A percentile compares a stretch with the other conserved stretches of the same genome.
These are phyloP conservation scores for Acanthaster planci DNA, from an alignment of 35 echinoderm and acorn worm genomes.

Conservation along the genomic window DNA sequence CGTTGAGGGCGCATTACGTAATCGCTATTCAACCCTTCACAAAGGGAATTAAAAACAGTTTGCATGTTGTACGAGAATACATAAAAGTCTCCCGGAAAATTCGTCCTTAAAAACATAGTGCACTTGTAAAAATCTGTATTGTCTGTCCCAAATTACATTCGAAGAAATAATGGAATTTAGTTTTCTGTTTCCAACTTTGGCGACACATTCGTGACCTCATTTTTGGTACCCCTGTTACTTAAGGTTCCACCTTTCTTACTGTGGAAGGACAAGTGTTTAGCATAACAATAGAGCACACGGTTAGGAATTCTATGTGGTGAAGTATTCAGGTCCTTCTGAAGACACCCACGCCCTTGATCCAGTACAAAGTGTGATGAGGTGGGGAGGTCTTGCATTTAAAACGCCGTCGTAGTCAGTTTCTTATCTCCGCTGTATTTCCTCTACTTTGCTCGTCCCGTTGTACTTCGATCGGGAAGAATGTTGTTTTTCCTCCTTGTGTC, in stretches of 20 bases:
- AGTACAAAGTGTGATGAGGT: not conserved
- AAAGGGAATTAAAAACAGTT: not conserved
- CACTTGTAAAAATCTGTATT: too few relatives aligned
- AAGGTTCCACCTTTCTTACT: not conserved
- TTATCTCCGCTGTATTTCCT: not conserved
- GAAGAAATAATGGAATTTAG: too few relatives aligned
- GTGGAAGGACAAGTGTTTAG: not conserved
- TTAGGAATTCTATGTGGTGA: not conserved
- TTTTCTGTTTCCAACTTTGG: too few relatives aligned
- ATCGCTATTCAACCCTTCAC: not conserved
- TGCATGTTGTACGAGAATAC: too few relatives aligned
- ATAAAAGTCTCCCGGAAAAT: too few relatives aligned
- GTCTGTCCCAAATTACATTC: too few relatives aligned
- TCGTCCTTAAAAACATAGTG: too few relatives aligned
- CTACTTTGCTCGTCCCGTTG: not conserved
- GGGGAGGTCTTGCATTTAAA: not conserved
- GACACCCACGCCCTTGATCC: constrained; percentile 4
- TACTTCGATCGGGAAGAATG: not conserved
- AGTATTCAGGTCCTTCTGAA: constrained; percentile 11
- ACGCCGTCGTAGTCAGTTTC: not conserved
- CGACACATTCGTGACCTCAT: not conserved
- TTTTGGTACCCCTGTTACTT: not conserved
- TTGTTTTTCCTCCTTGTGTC: not conserved
- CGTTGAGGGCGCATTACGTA: constrained; percentile 6
- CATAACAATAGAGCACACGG: constrained; percentile 13